Evolutionary conservation across 1,140 invertebrate genomes (phyloP), one percentile per base, ranked within the genome.

Genomic region (Cotesia vestalis): DNA sequence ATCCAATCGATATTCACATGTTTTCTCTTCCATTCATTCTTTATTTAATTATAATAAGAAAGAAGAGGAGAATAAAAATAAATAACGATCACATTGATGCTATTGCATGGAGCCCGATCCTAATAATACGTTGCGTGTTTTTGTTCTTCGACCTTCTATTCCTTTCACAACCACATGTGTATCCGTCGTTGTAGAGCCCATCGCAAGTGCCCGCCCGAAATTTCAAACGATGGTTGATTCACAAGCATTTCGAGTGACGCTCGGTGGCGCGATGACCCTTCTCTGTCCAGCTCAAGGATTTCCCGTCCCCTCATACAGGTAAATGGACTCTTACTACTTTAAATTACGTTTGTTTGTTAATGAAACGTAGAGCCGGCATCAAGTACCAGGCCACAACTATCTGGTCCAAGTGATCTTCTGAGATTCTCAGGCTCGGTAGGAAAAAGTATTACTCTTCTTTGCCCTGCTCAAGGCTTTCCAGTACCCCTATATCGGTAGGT

Each of bases 231-330:
- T 87, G 78, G 84, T 84, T 57, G 83, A 87, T 62, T 82, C 73
- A 59, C 85, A 86, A 79, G 73, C 79, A 20, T 88, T 87, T 74
- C 80, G 80, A 83, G 78, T 84, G 63, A 66, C 63, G 34, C 80
- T 85, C 51, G 78, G 79, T 76, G 81, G 81, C 67, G 77, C 85
- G 73, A 83, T 88, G 80, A 88, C 88, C 76, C 77, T 91, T 61
- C 81, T 91, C 66, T 92, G 91, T 83, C 89, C 89, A 71, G 90
- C 90, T 40, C 91, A 92, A 86, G 90, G 89, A 72, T 92, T 89
- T 82, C 92, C 92, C 73, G 88, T 90, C 76, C 91, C 91, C 64
- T 84, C 84, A 63, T 89, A 88, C 88, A 90, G 90, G 91, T 92
- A 85, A 86, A 81, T 72, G 27, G 17, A 40, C 20, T 60, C 9